Conservation (phyloP, 1,140 invertebrate genomes). For the Polypedilum vanderplanki region DNA sequence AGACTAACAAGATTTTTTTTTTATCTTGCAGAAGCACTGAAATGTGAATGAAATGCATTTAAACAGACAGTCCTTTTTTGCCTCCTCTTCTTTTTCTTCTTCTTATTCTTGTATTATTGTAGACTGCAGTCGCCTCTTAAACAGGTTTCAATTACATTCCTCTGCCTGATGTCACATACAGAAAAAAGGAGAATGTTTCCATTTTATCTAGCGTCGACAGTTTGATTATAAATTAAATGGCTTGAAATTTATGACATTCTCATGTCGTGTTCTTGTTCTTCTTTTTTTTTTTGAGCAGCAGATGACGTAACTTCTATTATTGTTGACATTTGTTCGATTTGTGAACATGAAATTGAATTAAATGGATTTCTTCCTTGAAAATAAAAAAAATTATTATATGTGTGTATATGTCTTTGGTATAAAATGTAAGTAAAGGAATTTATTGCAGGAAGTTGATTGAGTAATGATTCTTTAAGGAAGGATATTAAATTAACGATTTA, state of each 20-base stretch:
- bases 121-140: conserved; percentile 16
- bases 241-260: conserved; percentile 20
- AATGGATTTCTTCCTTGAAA: no score
- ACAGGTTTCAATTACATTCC: not conserved
- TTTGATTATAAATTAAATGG: conserved; percentile 1
- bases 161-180: not conserved
- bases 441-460: no score
- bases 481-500: no score
- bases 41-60: conserved; percentile 2
- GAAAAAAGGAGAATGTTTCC: not conserved
- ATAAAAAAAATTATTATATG: no score
- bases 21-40: not conserved
- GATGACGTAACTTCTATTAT: not conserved
- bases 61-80: conserved; percentile 2
- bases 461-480: no score
- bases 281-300: not conserved
- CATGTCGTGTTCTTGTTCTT: not conserved
- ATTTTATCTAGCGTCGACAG: conserved; percentile 9
- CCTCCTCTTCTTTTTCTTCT: no score
- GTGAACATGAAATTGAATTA: no score
- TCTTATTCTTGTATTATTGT: not conserved
- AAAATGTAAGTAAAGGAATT: no score
- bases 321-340: not conserved
- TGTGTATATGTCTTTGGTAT: no score
- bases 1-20: conserved; percentile 4